Conservation (phyloP, 2,888 invertebrate species). For the Melangyna quadrimaculata region DNA sequence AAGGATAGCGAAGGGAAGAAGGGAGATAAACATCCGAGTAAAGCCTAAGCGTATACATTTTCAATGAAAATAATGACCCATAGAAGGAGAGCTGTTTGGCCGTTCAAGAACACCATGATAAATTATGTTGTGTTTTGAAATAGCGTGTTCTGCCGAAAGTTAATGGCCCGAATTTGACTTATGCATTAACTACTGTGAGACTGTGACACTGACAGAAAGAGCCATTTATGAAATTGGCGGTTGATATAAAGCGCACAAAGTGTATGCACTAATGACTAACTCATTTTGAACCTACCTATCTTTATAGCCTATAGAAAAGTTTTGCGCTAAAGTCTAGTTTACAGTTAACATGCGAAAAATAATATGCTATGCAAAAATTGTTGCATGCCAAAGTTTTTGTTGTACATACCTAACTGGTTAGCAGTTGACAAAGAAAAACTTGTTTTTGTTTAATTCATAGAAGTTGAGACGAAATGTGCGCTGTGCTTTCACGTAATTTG, state of each 20-base stretch:
- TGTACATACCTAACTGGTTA: too few relatives aligned
- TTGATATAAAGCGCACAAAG: conserved; percentile 11
- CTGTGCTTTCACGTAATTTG: too few relatives aligned
- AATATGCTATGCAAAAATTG: too few relatives aligned
- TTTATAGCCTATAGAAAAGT: too few relatives aligned
- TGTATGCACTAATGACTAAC: background rate
- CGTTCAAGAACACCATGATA: conserved; percentile 43
- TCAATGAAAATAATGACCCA: conserved; percentile 43
- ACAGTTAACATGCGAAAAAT: too few relatives aligned
- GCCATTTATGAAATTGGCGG: conserved; percentile 59
- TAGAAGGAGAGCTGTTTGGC: conserved; percentile 32
- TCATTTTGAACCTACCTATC: too few relatives aligned
- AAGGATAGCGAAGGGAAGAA: background rate
- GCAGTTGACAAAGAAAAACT: too few relatives aligned
- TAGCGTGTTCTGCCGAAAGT: conserved; percentile 17
- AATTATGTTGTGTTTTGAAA: conserved; percentile 46
- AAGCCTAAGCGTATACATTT: background rate
- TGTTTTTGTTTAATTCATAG: too few relatives aligned
- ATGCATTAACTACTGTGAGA: conserved; percentile 29
- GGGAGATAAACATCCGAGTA: background rate
- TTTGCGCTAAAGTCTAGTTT: too few relatives aligned
- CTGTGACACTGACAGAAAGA: conserved; percentile 26
- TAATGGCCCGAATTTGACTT: conserved; percentile 50
- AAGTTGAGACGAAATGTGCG: too few relatives aligned
- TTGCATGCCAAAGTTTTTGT: too few relatives aligned